Evolutionary conservation across 1,140 invertebrate genomes (phyloP), one percentile per base, ranked within the genome.

Genomic region (Amyelois transitella): DNA sequence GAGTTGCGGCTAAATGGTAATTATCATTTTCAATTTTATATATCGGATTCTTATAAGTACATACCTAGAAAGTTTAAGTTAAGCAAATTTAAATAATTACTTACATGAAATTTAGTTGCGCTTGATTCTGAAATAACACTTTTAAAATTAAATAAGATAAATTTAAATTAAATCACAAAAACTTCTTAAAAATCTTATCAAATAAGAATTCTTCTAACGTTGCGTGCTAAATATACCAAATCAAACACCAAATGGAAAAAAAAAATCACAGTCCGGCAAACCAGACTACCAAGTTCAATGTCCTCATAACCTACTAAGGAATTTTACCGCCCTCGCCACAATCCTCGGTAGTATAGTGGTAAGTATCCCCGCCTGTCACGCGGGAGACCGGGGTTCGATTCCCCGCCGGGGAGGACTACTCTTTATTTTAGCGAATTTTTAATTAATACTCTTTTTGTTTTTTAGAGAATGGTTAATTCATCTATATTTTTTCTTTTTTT

Each of bases 1-100:
- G 75, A 44, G 74, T 86, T 55, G 75, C 73, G 32, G 76, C 81
- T 47, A 87, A 87, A 78, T 85, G 84, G 84, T 87, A 75, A 67
- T 50, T 71, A 53, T 64, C 47, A 17, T 56, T n/a, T 20, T 20
- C 12, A 10, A 1, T 4, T 32, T 32, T 32, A 1, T 32, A 6
- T 10, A 32, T 6, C n/a, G n/a, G n/a, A n/a, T n/a, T n/a, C n/a
- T n/a, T n/a, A n/a, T n/a, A n/a, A n/a, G n/a, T n/a, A n/a, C n/a
- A n/a, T n/a, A n/a, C n/a, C n/a, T n/a, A n/a, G n/a, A n/a, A n/a
- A n/a, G n/a, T n/a, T n/a, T n/a, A n/a, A n/a, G n/a, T n/a, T n/a
- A n/a, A n/a, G n/a, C n/a, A n/a, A n/a, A n/a, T n/a, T n/a, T n/a
- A n/a, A n/a, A n/a, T n/a, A n/a, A n/a, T n/a, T n/a, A n/a, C n/a